A percentile compares a stretch with the other conserved stretches of the same genome.
Conservation (phyloP, 92 coral and sea anemone genomes). For the Virgularia gustaviana region DNA sequence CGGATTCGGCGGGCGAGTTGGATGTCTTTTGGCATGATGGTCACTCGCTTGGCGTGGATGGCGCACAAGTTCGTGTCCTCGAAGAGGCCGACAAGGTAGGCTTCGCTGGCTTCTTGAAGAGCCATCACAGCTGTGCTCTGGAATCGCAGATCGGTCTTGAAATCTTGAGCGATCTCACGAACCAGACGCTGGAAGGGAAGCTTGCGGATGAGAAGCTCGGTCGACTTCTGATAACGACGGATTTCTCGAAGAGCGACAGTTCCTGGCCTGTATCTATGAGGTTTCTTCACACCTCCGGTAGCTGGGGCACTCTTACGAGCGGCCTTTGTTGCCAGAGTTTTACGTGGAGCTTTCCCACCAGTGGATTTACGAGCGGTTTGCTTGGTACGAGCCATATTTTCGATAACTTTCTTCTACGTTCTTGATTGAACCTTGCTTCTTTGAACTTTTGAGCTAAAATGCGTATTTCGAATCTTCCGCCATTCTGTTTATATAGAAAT, state of each 20-base stretch:
- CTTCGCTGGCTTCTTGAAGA: slow-evolving; percentile 97
- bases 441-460: not conserved
- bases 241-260: slow-evolving; percentile 99
- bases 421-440: too few relatives aligned
- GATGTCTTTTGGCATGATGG: slow-evolving; percentile 99
- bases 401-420: not conserved
- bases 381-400: slow-evolving; percentile 99
- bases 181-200: slow-evolving; percentile 99
- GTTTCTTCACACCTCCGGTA: slow-evolving; percentile 98
- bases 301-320: slow-evolving; percentile 99
- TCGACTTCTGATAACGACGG: slow-evolving; percentile 98
- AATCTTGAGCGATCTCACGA: slow-evolving; percentile 98
- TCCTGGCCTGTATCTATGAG: slow-evolving; percentile 99
- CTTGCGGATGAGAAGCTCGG: slow-evolving; percentile 98
- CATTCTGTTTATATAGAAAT: slow-evolving; percentile 13
- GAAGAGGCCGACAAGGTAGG: slow-evolving; percentile 98
- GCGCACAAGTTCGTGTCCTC: slow-evolving; percentile 99
- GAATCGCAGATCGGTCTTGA: slow-evolving; percentile 97
- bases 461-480: too few relatives aligned
- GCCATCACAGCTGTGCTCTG: slow-evolving; percentile 97
- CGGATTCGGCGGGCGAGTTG: slow-evolving; percentile 99
- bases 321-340: slow-evolving; percentile 96
- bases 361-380: slow-evolving; percentile 99
- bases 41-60: slow-evolving; percentile 99
- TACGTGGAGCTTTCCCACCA: slow-evolving; percentile 99